Evolutionary conservation across 2,888 invertebrate species (phyloP).

Genomic region (Helicoverpa assulta): DNA sequence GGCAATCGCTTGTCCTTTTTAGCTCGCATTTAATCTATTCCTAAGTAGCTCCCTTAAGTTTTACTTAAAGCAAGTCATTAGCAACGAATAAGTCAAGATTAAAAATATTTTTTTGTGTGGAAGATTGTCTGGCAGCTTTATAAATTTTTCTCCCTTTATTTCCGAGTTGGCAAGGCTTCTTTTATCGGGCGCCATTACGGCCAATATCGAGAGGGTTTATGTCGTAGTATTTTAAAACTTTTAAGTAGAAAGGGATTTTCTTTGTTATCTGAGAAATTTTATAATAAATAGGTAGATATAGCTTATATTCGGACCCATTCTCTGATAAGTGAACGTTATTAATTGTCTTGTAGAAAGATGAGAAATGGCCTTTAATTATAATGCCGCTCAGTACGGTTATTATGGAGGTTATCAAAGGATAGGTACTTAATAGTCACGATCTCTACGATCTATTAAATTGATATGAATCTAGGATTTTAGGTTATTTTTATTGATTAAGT

Average conservation of each 20-base stretch:
- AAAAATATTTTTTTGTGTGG: slow-evolving; percentile 40
- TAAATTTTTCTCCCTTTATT: slow-evolving; percentile 48
- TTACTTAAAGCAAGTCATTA: slow-evolving; percentile 54
- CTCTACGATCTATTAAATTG: not conserved
- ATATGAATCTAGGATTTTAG: not conserved
- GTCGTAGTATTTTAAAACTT: slow-evolving; percentile 64
- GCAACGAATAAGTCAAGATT: slow-evolving; percentile 42
- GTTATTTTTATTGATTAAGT: no score
- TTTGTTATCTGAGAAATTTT: slow-evolving; percentile 51
- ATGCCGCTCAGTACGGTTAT: not conserved
- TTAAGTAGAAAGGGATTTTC: slow-evolving; percentile 50
- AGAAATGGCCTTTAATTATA: slow-evolving; percentile 28
- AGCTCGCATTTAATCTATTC: slow-evolving; percentile 46
- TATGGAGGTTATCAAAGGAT: not conserved
- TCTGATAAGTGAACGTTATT: slow-evolving; percentile 27
- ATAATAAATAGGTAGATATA: slow-evolving; percentile 31
- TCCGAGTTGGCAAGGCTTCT: slow-evolving; percentile 58
- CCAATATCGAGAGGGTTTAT: slow-evolving; percentile 65
- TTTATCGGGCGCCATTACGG: slow-evolving; percentile 59
- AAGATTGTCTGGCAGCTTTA: slow-evolving; percentile 33
- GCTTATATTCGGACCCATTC: slow-evolving; percentile 20
- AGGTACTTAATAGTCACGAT: not conserved
- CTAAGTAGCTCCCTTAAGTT: slow-evolving; percentile 16
- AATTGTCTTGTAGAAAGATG: slow-evolving; percentile 34
- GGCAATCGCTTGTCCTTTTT: slow-evolving; percentile 64